Evolutionary conservation across 1,140 invertebrate species (phyloP).

Genomic region (Homalodisca vitripennis): DNA sequence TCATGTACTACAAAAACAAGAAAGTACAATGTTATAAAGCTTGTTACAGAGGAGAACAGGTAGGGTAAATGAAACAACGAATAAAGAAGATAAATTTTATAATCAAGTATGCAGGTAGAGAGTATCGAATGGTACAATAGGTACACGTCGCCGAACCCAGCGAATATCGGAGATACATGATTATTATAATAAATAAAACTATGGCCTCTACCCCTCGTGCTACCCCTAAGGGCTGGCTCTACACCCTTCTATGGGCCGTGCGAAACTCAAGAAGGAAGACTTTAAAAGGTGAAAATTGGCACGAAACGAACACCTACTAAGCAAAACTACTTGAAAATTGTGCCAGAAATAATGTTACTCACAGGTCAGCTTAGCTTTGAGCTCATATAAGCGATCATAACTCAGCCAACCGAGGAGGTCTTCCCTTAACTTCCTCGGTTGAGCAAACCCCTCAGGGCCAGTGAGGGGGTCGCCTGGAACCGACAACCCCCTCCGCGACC

Average conservation of each 20-base stretch:
- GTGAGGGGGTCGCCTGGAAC: not conserved
- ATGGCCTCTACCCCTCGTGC: not conserved
- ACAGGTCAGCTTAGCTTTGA: constrained; percentile 8
- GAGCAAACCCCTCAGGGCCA: not conserved
- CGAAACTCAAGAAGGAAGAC: constrained; percentile 23
- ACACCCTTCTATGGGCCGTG: constrained; percentile 10
- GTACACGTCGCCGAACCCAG: constrained; percentile 11
- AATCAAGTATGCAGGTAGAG: constrained; percentile 15
- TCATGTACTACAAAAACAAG: too few relatives aligned
- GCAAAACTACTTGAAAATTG: constrained; percentile 16
- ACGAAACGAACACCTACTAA: constrained; percentile 17
- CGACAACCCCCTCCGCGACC: not conserved
- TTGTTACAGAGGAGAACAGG: too few relatives aligned
- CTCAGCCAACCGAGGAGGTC: constrained; percentile 30
- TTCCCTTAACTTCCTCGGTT: constrained; percentile 34
- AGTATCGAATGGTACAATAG: not conserved
- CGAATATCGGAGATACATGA: constrained; percentile 4
- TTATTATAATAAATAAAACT: not conserved
- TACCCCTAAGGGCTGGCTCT: not conserved
- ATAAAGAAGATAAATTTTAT: constrained; percentile 22
- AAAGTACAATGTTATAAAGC: too few relatives aligned
- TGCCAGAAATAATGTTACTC: not conserved
- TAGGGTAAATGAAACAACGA: constrained; percentile 9
- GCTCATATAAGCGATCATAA: not conserved
- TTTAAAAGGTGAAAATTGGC: constrained; percentile 21